Base-by-base conservation (phyloP, 2,113 vertebrate genomes). In the Embiotoca jacksoni region DNA sequence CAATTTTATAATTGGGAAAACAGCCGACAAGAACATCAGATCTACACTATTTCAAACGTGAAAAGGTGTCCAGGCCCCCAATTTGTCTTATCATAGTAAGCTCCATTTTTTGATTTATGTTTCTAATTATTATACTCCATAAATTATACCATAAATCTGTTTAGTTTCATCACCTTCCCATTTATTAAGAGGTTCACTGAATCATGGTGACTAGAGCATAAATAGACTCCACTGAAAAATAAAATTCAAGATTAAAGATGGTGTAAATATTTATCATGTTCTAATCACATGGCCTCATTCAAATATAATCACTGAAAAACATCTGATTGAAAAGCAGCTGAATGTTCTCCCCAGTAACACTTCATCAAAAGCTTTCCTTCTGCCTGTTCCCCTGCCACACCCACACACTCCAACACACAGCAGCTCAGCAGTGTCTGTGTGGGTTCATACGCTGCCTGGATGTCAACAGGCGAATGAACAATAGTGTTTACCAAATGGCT, bases 391-490 rank as follows among this genome's bases (percentile, higher is more conserved):
- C 62, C 49, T 13, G 8, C 16, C 71, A 46, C 59, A 65, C 30
- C 14, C 64, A 75, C 50, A 39, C 39, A 46, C 70, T 14, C 73
- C 36, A 41, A 23, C 52, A 62, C 61, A 64, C 35, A 41, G 37
- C 36, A 79, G 80, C 55, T 76, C 33, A n/a, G 47, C 66, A 32
- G 55, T 15, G 57, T 87, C 64, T 5, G 14, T 30, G 47, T 41
- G 46, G 65, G 57, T 73, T 71, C 52, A 49, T 35, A 39, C 30
- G 14, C 82, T 57, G 66, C 67, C 61, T 80, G 71, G 72, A 78
- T 91, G 85, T 91, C 82, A 90, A 79, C 75, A 89, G 75, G 69
- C 77, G 89, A 84, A 90, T 90, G 83, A 93, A 93, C 89, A 91
- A 86, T 76, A 44, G 71, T 89, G 89, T 94, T 94, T 89, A 89